A percentile compares a stretch with the other conserved stretches of the same genome.
Evolutionary conservation across 2,113 vertebrate genomes (phyloP).

Genomic region (Xerus inauris): DNA sequence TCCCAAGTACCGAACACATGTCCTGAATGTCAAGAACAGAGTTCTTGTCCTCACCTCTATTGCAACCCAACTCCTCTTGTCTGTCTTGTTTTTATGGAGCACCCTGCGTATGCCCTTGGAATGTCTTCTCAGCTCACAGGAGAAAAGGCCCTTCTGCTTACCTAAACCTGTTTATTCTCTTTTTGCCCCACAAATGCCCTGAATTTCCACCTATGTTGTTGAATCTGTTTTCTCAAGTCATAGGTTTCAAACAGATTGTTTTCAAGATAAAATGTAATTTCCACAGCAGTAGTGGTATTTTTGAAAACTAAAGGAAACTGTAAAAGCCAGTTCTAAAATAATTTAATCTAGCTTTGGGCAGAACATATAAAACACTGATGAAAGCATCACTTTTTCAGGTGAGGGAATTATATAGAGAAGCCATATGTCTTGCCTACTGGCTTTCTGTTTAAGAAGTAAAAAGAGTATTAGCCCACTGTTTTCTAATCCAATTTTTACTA

Average conservation of each 20-base stretch:
- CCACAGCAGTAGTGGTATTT: neutral
- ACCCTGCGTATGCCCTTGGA: neutral
- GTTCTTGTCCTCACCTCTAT: neutral
- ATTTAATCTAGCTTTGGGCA: neutral
- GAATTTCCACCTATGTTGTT: neutral
- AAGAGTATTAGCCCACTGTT: neutral
- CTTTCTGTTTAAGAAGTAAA: neutral
- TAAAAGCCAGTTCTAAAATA: neutral
- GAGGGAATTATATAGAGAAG: neutral
- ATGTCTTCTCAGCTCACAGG: neutral
- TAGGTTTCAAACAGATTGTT: neutral
- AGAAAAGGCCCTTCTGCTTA: neutral
- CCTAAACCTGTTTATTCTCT: neutral
- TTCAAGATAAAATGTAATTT: neutral
- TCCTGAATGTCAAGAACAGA: neutral
- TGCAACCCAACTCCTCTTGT: neutral
- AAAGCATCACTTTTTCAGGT: neutral
- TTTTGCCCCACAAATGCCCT: neutral
- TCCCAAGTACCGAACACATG: neutral
- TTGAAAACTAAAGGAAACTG: neutral
- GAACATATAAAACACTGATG: neutral
- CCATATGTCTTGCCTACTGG: neutral
- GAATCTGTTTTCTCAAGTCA: neutral
- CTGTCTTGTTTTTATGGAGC: neutral
- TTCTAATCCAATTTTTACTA: constrained; percentile 1